Conservation (phyloP, 2,113 vertebrate genomes). For the Coracopsis vasa region DNA sequence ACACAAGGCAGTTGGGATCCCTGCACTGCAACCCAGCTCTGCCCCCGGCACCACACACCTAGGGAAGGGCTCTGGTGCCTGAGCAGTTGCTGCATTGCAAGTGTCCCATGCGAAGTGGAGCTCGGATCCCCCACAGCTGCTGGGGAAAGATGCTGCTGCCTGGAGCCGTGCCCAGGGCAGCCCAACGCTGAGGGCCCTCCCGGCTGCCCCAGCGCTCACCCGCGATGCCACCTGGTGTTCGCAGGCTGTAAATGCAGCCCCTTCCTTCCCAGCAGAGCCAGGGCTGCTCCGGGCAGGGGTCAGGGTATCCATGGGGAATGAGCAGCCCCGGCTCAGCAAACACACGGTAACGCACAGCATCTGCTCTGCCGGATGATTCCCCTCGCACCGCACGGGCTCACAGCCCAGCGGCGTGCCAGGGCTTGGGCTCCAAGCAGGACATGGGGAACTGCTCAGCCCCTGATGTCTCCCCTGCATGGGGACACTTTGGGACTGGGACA, state of each 20-base stretch:
- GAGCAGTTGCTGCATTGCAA: not conserved
- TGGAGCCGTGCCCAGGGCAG: constrained; percentile 6
- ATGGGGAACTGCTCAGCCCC: rapidly evolving
- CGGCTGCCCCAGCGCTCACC: not conserved
- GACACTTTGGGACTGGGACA: not conserved
- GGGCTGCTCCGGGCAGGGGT: not conserved
- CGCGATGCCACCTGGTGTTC: not conserved
- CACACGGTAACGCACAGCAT: not conserved
- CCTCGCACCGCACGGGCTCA: not conserved
- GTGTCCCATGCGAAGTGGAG: not conserved
- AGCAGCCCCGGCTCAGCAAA: not conserved
- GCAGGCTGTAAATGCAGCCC: not conserved
- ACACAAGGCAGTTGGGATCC: not conserved
- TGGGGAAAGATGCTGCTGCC: constrained; percentile 24
- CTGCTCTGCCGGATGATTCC: not conserved
- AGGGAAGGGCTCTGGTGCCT: not conserved
- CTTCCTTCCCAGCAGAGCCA: not conserved
- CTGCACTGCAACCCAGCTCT: not conserved
- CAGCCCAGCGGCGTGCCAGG: not conserved
- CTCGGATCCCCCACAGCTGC: constrained; percentile 25
- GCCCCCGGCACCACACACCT: not conserved
- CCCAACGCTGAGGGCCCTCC: not conserved
- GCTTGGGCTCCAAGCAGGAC: not conserved
- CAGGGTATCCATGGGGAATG: not conserved
- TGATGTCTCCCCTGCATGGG: not conserved